Percentiles rank a stretch among this genome's conserved stretches.
phyloP scores from a whole-genome alignment of 1,140 invertebrate genomes.

The Latrodectus geometricus region DNA sequence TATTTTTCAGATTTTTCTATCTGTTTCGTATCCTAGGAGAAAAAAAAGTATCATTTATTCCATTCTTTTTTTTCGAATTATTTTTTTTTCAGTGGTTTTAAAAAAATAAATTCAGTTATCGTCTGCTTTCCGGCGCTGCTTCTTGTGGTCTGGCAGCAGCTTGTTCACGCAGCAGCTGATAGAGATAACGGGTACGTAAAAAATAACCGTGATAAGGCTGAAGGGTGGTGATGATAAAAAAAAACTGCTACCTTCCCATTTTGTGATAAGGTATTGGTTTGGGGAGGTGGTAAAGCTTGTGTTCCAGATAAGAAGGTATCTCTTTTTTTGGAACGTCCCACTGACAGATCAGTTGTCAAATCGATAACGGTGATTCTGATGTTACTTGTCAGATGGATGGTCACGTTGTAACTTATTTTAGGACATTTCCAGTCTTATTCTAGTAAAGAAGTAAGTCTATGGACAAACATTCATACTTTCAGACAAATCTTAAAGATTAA shows the following conservation, averaged over 20 bases:
- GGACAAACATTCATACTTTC: too few species aligned
- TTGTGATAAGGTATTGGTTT: constrained; percentile 19
- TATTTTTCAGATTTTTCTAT: too few species aligned
- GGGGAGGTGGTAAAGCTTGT: background rate
- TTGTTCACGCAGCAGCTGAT: background rate
- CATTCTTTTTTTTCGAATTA: background rate
- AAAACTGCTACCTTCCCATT: constrained; percentile 1
- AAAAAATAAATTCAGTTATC: background rate
- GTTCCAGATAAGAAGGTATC: constrained; percentile 9
- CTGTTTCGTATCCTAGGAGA: too few species aligned
- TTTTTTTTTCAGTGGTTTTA: too few species aligned
- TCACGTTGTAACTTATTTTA: background rate
- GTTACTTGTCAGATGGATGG: background rate
- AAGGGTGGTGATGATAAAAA: background rate
- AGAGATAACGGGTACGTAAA: constrained; percentile 15
- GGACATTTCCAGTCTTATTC: background rate
- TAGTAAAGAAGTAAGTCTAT: too few species aligned
- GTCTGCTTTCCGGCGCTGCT: background rate
- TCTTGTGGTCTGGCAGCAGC: background rate
- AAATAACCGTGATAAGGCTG: background rate
- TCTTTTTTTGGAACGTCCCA: background rate
- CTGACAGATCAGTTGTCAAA: constrained; percentile 36
- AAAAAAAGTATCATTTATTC: background rate
- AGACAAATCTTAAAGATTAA: too few species aligned
- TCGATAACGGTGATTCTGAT: background rate